Percentiles rank a stretch among this genome's conserved stretches.
These are phyloP conservation scores for Ennomos erosarius DNA, from an alignment of 2,888 invertebrate species.

Conservation along the genomic window DNA sequence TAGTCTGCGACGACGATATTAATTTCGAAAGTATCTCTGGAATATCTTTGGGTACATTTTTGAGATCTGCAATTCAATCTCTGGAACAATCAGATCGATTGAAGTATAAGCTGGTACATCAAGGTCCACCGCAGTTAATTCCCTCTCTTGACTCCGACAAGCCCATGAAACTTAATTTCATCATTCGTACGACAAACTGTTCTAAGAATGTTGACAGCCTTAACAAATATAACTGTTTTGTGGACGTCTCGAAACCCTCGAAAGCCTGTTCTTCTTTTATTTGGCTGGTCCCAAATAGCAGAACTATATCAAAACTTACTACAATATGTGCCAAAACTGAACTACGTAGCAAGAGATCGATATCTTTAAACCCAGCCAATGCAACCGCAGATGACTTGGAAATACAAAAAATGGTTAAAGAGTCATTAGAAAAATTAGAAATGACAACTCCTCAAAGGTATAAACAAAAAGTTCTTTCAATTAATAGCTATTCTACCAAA, in stretches of 20 bases:
- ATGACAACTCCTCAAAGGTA: constrained; percentile 65
- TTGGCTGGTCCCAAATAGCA: constrained; percentile 57
- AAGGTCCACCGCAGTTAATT: constrained; percentile 62
- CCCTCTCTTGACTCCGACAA: constrained; percentile 59
- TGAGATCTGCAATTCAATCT: constrained; percentile 55
- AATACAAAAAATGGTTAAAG: constrained; percentile 61
- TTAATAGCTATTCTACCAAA: constrained; percentile 67
- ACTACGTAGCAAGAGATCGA: constrained; percentile 52
- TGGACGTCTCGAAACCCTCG: constrained; percentile 49
- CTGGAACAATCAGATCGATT: constrained; percentile 54
- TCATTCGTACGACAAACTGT: constrained; percentile 64
- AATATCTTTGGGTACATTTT: constrained; percentile 52
- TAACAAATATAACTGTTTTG: constrained; percentile 50
- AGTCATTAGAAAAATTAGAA: constrained; percentile 69
- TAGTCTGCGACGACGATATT: constrained; percentile 66
- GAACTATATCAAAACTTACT: constrained; percentile 50
- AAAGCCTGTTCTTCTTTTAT: constrained; percentile 59
- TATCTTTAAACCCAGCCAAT: constrained; percentile 46
- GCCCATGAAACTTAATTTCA: constrained; percentile 61
- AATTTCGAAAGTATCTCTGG: constrained; percentile 62
- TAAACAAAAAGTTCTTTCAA: constrained; percentile 66
- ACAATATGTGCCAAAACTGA: constrained; percentile 47
- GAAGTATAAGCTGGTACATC: constrained; percentile 58
- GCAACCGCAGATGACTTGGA: constrained; percentile 53
- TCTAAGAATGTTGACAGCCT: constrained; percentile 54